Evolutionary conservation across 1,140 invertebrate genomes (phyloP).

Genomic region (Oppia nitens): DNA sequence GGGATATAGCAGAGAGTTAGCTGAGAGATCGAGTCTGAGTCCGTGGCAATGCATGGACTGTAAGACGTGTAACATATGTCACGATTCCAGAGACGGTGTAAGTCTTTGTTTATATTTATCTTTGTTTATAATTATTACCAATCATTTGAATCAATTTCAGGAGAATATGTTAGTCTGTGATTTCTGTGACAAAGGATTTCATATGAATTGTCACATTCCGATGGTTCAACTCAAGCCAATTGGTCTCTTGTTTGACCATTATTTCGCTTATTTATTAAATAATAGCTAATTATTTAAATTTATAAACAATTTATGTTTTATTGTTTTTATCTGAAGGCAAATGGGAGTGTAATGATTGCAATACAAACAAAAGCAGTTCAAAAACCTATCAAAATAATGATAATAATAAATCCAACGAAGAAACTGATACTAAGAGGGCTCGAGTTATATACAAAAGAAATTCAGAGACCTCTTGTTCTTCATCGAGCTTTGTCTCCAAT

Average conservation of each 20-base stretch:
- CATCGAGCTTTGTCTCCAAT: background rate
- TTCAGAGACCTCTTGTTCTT: background rate
- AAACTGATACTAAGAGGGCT: background rate
- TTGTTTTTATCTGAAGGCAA: background rate
- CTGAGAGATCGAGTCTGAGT: conserved; percentile 20
- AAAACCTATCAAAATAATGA: background rate
- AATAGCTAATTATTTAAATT: background rate
- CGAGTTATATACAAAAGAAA: background rate
- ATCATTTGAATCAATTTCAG: conserved; percentile 16
- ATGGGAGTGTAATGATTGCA: background rate
- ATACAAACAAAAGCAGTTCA: background rate
- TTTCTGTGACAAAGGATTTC: conserved; percentile 14
- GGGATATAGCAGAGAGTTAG: conserved; percentile 29
- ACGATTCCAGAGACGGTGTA: conserved; percentile 4
- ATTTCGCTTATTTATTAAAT: too few relatives aligned
- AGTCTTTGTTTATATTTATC: background rate
- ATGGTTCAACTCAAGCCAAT: background rate
- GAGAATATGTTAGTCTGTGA: conserved; percentile 9
- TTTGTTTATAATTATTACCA: background rate
- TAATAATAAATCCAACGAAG: background rate
- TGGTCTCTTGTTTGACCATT: background rate
- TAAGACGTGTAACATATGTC: conserved; percentile 31
- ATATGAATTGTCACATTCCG: conserved; percentile 13
- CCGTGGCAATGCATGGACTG: conserved; percentile 33
- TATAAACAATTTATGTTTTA: background rate